Evolutionary conservation across 2,797 vertebrate genomes (phyloP).

Genomic region (Dendrocincla fuliginosa): DNA sequence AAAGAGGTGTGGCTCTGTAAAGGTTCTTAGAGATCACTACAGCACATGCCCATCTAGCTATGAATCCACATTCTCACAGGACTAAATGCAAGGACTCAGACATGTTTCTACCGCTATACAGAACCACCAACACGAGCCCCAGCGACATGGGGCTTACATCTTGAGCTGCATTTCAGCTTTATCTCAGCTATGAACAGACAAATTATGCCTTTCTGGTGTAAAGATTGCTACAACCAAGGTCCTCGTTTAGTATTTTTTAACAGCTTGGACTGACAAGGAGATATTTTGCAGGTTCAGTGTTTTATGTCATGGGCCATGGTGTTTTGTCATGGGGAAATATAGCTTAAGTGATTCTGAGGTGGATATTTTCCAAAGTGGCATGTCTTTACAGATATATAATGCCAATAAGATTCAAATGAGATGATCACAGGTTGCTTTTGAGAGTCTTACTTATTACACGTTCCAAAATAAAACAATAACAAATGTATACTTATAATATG

Average conservation of each 20-base stretch:
- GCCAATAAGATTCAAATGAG: background rate
- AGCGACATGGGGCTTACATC: background rate
- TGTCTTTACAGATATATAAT: background rate
- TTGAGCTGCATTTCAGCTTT: background rate
- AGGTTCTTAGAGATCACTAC: background rate
- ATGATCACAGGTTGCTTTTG: background rate
- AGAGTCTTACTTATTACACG: background rate
- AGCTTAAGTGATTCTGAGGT: background rate
- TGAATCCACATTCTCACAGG: accelerated
- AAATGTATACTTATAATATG: background rate
- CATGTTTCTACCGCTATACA: background rate
- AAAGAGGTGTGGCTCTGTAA: background rate
- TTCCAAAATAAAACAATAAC: background rate
- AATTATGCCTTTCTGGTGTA: background rate
- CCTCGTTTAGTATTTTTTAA: background rate
- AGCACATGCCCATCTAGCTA: too few species aligned
- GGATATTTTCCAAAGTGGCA: background rate
- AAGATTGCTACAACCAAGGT: background rate
- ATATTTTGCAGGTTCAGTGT: background rate
- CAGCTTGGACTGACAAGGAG: background rate
- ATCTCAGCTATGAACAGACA: background rate
- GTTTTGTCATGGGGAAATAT: background rate
- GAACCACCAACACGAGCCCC: background rate
- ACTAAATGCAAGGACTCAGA: background rate
- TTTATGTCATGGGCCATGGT: background rate